Base-by-base conservation (phyloP, 2,888 invertebrate genomes). In the Epiblema foenella region DNA sequence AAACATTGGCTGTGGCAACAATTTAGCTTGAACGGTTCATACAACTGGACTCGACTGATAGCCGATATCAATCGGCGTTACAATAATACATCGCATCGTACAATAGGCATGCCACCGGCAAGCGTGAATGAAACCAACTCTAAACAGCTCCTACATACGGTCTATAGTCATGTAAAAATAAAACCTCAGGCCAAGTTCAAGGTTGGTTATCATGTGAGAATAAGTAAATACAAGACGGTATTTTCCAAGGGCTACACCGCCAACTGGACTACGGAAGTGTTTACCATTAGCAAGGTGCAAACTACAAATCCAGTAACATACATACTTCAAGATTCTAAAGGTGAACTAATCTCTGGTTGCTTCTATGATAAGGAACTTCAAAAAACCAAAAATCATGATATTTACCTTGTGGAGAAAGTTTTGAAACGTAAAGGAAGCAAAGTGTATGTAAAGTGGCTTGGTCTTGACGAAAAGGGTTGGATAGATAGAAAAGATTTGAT, bases 201-300 rank as follows among this genome's bases (percentile, higher is more conserved):
- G n/a, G n/a, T n/a, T n/a, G n/a, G n/a, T n/a, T n/a, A n/a, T n/a
- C 58, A 42, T 37, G 74, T 75, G 18, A 60, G 75, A 24, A 74
- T 76, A 0, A 76, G 76, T 59, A 76, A 76, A 24, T 71, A 75
- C 20, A 75, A 74, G 51, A 59, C 56, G 10, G 15, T 3, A 49
- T 75, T 75, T 70, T 57, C 73, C 4, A 74, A 74, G 20, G 70
- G 75, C 1, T 77, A 75, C 17, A 75, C 74, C 5, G 70, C 67
- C 12, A 75, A 75, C 49, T 77, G 77, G 76, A 68, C 73, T 2
- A 73, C 76, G 8, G 78, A 77, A 75, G 52, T 77, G 73, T 49
- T 49, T 5, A 7, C 5, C 4, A 49, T 15, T 49, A 8, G 5
- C 12, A 49, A n/a, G 12, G n/a, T 8, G 15, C 49, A n/a, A 49